Base-by-base conservation (phyloP, 2,113 vertebrate species). In the Hippocampus abdominalis region DNA sequence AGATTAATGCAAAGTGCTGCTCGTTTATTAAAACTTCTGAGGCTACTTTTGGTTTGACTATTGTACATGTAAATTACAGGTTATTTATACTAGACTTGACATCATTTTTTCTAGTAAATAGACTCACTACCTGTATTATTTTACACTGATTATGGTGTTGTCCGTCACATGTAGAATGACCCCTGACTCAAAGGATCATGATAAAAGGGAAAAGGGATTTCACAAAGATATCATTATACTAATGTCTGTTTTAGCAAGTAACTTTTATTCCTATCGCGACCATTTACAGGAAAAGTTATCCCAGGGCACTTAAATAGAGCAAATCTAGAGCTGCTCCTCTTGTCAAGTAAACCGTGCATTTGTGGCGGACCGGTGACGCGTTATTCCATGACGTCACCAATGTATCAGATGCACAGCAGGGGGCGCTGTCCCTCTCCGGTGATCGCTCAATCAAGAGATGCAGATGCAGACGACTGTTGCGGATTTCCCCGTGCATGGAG, bases 341-440 rank as follows among this genome's bases (percentile, higher is more conserved):
- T 4, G 20, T 49, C 16, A 49, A 49, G 48, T 18, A 16, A 18
- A 49, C 48, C 18, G 42, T 44, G 27, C 5, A 13, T 60, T 8
- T 32, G 27, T 23, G 9, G 6, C 8, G 8, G 25, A 5, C 4
- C 44, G 5, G 6, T 18, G 49, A 72, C 68, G 66, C 65, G 59
- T 57, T 66, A 74, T 69, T 73, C 78, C 69, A 91, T 91, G 87
- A 91, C 89, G 87, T 91, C 88, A 91, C 85, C 77, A 74, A 72
- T 82, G 79, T 74, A 39, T 20, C 73, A 82, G 74, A 68, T 78
- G 66, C 81, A 46, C 90, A 75, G 81, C 83, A 89, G 89, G 88
- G 84, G 89, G 85, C 89, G 86, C 90, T 88, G 81, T 81, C 80
- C 51, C 63, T 76, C 86, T 29, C 80, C 53, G 54, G 44, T 66